Conservation (phyloP, 2,888 invertebrate genomes). For the Tolmerus cingulatus region DNA sequence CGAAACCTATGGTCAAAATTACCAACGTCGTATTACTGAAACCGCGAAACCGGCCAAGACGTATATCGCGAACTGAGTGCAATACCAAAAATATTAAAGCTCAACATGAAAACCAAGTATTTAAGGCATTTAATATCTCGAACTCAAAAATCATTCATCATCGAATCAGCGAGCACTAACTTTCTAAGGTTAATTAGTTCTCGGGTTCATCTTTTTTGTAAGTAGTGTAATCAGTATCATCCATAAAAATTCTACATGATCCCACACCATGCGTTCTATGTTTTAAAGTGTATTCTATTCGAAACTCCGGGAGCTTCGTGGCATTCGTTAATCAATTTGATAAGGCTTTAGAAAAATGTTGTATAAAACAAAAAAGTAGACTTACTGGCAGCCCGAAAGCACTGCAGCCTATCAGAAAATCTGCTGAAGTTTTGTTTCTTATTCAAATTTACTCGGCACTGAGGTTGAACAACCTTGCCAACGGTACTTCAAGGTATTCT, state of each 20-base stretch:
- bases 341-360: not conserved
- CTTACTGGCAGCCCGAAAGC: not conserved
- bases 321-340: not conserved
- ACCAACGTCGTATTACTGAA: not conserved
- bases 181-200: not conserved
- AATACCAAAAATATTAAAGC: not conserved
- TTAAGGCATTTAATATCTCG: not conserved
- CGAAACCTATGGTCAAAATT: not conserved
- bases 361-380: not conserved
- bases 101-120: not conserved
- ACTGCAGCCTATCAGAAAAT: not conserved
- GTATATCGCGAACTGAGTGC: not conserved
- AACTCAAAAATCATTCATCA: not conserved
- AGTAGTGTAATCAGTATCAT: not conserved
- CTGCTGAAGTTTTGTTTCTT: conserved; percentile 20
- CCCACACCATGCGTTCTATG: not conserved
- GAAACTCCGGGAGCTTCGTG: not conserved
- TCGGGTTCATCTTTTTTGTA: not conserved
- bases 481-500: conserved; percentile 4
- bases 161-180: not conserved
- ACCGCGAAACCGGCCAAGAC: not conserved
- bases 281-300: not conserved
- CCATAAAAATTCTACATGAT: not conserved
- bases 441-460: not conserved
- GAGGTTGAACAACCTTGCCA: conserved; percentile 22